A percentile compares a stretch with the other conserved stretches of the same genome.
These are phyloP conservation scores for Sphyrna mokarran DNA, from an alignment of 2,113 vertebrate species.

Conservation along the genomic window DNA sequence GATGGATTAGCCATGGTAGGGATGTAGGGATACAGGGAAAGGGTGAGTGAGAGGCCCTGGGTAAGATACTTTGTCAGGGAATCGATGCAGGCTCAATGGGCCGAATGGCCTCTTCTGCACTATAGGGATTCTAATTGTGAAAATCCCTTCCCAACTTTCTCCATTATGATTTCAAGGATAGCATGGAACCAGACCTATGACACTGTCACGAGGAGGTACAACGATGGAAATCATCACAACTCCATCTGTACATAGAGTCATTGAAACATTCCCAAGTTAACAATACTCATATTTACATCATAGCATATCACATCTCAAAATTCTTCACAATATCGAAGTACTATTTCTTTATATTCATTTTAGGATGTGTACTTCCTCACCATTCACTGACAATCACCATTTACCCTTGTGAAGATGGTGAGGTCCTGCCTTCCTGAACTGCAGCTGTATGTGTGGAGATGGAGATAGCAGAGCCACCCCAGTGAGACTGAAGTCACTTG, in stretches of 20 bases:
- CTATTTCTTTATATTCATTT: neutral
- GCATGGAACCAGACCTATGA: neutral
- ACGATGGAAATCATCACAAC: neutral
- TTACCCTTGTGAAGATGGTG: neutral
- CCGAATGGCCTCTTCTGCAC: too few relatives aligned
- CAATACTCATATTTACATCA: neutral
- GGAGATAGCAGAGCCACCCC: neutral
- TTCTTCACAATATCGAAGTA: neutral
- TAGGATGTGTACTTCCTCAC: neutral
- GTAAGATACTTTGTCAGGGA: too few relatives aligned
- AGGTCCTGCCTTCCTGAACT: neutral
- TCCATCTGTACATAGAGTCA: neutral
- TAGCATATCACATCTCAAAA: neutral
- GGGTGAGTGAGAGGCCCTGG: too few relatives aligned
- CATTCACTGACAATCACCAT: neutral
- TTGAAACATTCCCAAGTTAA: neutral
- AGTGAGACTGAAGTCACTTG: neutral
- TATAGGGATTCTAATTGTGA: neutral
- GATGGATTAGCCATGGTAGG: too few relatives aligned
- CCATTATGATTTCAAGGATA: neutral
- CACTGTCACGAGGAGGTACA: neutral
- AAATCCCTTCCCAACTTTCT: neutral
- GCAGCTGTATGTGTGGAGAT: neutral
- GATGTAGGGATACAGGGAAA: too few relatives aligned
- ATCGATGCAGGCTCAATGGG: too few relatives aligned